Evolutionary conservation across 2,113 vertebrate genomes (phyloP).

Genomic region (Uria aalge): DNA sequence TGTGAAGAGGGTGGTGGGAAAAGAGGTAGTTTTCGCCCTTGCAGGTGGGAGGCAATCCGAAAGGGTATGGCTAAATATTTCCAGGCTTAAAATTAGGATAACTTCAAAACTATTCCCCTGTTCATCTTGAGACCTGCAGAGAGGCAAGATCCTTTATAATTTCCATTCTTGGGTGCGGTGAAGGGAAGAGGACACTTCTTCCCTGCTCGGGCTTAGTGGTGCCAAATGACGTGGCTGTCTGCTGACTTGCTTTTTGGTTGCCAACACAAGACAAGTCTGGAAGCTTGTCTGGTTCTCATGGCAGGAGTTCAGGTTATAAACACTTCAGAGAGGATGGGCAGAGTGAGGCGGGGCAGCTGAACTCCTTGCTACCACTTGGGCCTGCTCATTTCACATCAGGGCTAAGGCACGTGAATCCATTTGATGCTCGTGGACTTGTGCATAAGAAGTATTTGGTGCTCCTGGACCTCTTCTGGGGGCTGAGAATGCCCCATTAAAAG

Average conservation of each 20-base stretch:
- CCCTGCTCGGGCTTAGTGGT: not conserved
- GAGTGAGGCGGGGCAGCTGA: not conserved
- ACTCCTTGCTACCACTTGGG: not conserved
- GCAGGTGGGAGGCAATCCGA: not conserved
- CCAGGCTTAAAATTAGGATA: not conserved
- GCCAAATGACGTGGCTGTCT: not conserved
- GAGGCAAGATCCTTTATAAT: not conserved
- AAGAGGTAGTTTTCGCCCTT: not conserved
- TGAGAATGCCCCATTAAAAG: not conserved
- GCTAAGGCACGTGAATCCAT: not conserved
- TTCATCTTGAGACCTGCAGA: not conserved
- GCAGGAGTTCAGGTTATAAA: not conserved
- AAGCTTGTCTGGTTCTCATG: not conserved
- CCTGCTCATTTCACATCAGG: not conserved
- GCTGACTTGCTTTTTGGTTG: not conserved
- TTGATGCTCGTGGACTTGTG: not conserved
- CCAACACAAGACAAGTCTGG: not conserved
- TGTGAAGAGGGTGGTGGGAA: conserved; percentile 71
- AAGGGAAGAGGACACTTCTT: not conserved
- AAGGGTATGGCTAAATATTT: not conserved
- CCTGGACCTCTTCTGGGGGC: not conserved
- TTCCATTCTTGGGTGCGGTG: not conserved
- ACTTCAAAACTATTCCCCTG: not conserved
- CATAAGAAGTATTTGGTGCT: not conserved
- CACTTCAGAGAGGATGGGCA: not conserved